Evolutionary conservation across 2,888 invertebrate genomes (phyloP), one percentile per base, ranked within the genome.

Genomic region (Orthosia gothica): DNA sequence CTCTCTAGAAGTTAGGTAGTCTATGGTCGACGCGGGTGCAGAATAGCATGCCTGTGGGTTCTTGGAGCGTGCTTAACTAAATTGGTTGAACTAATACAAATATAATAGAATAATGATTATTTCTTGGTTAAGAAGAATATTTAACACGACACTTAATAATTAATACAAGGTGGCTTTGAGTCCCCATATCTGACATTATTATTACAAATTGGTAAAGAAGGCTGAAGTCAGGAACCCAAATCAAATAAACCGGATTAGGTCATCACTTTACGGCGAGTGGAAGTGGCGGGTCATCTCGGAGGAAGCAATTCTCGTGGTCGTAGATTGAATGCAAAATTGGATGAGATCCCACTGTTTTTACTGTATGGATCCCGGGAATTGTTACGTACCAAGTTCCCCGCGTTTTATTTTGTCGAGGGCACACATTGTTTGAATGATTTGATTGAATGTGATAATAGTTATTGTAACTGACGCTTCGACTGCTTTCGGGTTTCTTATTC

Each of bases 361-460:
- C n/a, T n/a, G n/a, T n/a, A n/a, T n/a, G n/a, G n/a, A n/a, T n/a
- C n/a, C n/a, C n/a, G n/a, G n/a, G 90, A 85, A 92, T 94, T 91
- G 94, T 92, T 93, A 93, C 91, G 92, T 88, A 89, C 89, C 89
- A 89, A 91, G 90, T 92, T 91, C 88, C 88, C 90, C 91, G 90
- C 88, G 91, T 94, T 95, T 95, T 95, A 95, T 95, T 93, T 94
- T 91, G 92, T 91, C 89, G 91, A 89, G 92, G 92, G 90, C 92
- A 89, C 92, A 91, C 92, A 91, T 91, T 92, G 92, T 93, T 93
- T 92, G 91, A 94, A 93, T 92, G 92, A 92, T 94, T 94, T 95
- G 95, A 96, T 95, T 95, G 95, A 95, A 95, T 94, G 95, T 95
- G 95, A 95, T 95, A 94, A 94, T 94, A 93, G 95, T 95, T 92